Percentiles rank a stretch among this genome's conserved stretches.
Conservation (phyloP, 2,888 invertebrate genomes). For the Cordilura impudica region DNA sequence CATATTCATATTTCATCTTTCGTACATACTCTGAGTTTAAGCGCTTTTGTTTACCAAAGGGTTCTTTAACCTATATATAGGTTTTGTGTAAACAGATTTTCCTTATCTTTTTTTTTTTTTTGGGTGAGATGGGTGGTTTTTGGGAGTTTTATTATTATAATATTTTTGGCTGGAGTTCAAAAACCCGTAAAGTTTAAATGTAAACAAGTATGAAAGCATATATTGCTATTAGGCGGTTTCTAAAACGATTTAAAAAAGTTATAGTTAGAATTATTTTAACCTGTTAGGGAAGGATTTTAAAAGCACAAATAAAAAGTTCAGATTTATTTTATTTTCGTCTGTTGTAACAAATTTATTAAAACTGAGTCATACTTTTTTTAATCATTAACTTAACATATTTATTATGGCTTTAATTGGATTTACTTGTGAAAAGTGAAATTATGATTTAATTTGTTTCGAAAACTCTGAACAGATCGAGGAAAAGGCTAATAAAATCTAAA, state of each 20-base stretch:
- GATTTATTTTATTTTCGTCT: no score
- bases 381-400: no score
- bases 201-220: neutral
- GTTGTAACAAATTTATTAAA: no score
- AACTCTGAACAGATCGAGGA: no score
- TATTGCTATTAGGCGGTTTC: constrained; percentile 3
- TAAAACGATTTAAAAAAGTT: neutral
- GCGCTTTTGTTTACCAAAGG: neutral
- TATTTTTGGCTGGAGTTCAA: constrained; percentile 34
- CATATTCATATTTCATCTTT: neutral
- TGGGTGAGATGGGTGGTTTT: no score
- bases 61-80: constrained; percentile 27
- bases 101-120: neutral
- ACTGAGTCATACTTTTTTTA: no score
- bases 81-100: neutral
- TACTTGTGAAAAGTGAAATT: no score
- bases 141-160: no score
- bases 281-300: neutral
- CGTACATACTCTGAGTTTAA: neutral
- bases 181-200: constrained; percentile 10
- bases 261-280: constrained; percentile 3
- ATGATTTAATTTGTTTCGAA: no score
- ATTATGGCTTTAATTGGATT: no score
- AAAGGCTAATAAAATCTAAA: no score
- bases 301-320: neutral